These are phyloP conservation scores for Corvus moneduloides DNA, from an alignment of 2,113 vertebrate genomes.

Conservation along the genomic window DNA sequence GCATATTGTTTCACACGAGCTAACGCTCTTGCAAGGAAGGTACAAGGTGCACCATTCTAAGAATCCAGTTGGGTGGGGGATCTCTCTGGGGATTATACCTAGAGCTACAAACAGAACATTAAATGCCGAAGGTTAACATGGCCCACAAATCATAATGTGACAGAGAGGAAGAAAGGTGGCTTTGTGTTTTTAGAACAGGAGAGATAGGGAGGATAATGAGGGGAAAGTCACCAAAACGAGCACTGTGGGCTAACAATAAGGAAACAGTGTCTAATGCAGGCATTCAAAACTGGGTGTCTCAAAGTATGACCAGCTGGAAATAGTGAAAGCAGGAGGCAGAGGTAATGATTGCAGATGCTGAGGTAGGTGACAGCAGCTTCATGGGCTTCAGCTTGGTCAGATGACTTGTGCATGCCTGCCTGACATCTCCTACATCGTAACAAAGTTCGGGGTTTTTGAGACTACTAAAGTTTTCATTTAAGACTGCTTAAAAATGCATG, in stretches of 20 bases:
- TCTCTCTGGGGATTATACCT: background rate
- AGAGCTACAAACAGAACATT: background rate
- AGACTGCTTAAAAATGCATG: background rate
- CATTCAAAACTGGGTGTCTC: background rate
- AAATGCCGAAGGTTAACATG: accelerated
- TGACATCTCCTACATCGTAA: background rate
- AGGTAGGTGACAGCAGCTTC: background rate
- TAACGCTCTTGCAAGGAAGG: background rate
- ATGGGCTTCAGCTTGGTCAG: background rate
- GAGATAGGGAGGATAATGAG: background rate
- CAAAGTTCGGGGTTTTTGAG: background rate
- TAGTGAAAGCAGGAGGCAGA: background rate
- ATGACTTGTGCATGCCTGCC: background rate
- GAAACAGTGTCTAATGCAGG: background rate
- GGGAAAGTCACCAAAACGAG: background rate
- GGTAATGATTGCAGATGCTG: background rate
- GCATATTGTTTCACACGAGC: background rate
- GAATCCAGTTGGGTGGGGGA: background rate
- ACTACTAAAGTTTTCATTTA: background rate
- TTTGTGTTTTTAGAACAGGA: background rate
- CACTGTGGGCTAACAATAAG: background rate
- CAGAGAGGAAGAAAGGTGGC: background rate
- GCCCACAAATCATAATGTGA: background rate
- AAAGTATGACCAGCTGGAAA: background rate
- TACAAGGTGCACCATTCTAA: background rate